These are phyloP conservation scores for Drosophila pseudoobscura DNA, from an alignment of 1,140 invertebrate species.

Conservation along the genomic window DNA sequence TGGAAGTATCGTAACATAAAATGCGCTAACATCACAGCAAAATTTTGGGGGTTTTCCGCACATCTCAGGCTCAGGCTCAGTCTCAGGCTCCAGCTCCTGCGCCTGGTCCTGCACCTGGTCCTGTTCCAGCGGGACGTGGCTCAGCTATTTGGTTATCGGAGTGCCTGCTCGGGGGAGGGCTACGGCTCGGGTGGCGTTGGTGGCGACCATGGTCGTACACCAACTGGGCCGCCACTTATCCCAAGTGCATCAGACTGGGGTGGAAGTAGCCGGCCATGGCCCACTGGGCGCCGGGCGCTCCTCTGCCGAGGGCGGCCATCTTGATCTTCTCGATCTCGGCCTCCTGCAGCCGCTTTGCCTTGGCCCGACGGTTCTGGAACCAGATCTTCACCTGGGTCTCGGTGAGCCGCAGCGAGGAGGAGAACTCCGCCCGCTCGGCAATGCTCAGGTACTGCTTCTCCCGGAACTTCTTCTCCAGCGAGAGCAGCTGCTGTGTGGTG, in stretches of 20 bases:
- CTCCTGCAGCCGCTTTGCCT: conserved; percentile 97
- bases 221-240: conserved; percentile 79
- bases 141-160: conserved; percentile 65
- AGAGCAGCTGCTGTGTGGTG: conserved; percentile 96
- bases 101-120: conserved; percentile 13
- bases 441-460: conserved; percentile 98
- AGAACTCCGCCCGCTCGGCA: conserved; percentile 98
- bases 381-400: conserved; percentile 99
- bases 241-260: conserved; percentile 82
- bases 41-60: conserved; percentile 68
- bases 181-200: conserved; percentile 30
- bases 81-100: conserved; percentile 21
- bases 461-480: conserved; percentile 97
- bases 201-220: conserved; percentile 36
- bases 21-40: conserved; percentile 83
- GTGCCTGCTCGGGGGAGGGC: conserved; percentile 33
- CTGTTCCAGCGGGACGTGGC: conserved; percentile 29
- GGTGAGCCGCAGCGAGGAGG: conserved; percentile 94
- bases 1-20: conserved; percentile 77
- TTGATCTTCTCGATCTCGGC: conserved; percentile 95
- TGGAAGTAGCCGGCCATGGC: conserved; percentile 83
- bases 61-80: not conserved
- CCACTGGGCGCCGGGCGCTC: conserved; percentile 80
- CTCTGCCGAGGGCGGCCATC: conserved; percentile 87
- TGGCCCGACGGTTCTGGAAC: conserved; percentile 98